Conservation (phyloP, 1,140 invertebrate genomes). For the Goniozus legneri region DNA sequence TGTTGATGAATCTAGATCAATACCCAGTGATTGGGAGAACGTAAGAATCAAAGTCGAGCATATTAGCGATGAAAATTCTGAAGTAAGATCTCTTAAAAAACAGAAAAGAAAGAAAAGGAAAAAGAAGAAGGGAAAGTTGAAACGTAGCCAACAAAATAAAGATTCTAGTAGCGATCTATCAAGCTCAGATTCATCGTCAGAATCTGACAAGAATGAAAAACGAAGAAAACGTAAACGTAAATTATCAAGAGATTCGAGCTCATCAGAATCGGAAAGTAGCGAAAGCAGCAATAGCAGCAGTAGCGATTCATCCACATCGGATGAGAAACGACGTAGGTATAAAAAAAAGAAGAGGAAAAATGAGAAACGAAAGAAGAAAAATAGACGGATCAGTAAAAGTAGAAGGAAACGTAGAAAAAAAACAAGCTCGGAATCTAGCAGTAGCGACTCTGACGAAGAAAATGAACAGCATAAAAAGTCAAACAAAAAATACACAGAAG, state of each 20-base stretch:
- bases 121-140: constrained; percentile 23
- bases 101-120: constrained; percentile 34
- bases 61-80: constrained; percentile 30
- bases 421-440: constrained; percentile 34
- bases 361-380: constrained; percentile 35
- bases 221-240: constrained; percentile 26
- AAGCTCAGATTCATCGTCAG: constrained; percentile 36
- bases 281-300: constrained; percentile 31
- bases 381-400: constrained; percentile 12
- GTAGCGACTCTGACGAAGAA: constrained; percentile 34
- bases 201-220: constrained; percentile 36
- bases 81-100: constrained; percentile 18
- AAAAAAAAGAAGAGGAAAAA: constrained; percentile 29
- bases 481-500: constrained; percentile 10
- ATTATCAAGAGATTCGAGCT: constrained; percentile 22
- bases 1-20: constrained; percentile 20
- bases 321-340: constrained; percentile 27
- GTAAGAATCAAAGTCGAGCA: constrained; percentile 40
- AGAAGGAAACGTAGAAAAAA: constrained; percentile 33
- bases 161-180: constrained; percentile 42
- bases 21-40: constrained; percentile 43
- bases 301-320: constrained; percentile 31
- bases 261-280: constrained; percentile 33
- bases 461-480: constrained; percentile 6
- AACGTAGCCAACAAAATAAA: too few species aligned